Percentiles rank a stretch among this genome's conserved stretches.
These are phyloP conservation scores for Cryptocheilus praepositus DNA, from an alignment of 2,888 invertebrate genomes.

Conservation along the genomic window DNA sequence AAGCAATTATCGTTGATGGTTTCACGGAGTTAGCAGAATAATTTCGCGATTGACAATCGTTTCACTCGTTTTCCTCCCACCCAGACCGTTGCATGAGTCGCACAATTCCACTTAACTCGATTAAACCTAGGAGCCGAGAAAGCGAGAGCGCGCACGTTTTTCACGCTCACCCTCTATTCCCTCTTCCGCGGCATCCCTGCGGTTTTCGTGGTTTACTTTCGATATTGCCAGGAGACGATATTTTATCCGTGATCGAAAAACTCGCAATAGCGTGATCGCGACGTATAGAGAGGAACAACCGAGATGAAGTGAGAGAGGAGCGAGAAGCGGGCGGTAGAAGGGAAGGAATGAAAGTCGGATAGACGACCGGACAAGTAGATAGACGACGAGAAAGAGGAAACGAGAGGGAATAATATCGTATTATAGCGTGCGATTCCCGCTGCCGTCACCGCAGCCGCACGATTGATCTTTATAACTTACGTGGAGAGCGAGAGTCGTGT, in stretches of 20 bases:
- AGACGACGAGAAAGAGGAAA: not conserved
- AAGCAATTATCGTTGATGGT: constrained; percentile 4
- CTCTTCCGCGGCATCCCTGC: constrained; percentile 30
- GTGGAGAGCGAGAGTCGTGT: constrained; percentile 22
- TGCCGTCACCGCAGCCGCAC: constrained; percentile 11
- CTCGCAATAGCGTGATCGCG: constrained; percentile 42
- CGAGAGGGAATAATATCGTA: not conserved
- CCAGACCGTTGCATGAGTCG: constrained; percentile 39
- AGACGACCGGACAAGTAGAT: not conserved
- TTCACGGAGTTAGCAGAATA: constrained; percentile 18
- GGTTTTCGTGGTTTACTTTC: constrained; percentile 55
- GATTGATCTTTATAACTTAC: constrained; percentile 52
- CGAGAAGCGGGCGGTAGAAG: too few species aligned
- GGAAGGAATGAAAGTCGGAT: not conserved
- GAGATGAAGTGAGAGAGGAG: too few species aligned
- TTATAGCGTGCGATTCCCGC: constrained; percentile 15
- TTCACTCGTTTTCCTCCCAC: not conserved
- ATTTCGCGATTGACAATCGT: constrained; percentile 28
- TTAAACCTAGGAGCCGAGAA: constrained; percentile 41
- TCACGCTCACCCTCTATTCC: not conserved
- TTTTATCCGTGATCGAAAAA: constrained; percentile 52
- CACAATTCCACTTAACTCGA: constrained; percentile 58
- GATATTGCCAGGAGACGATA: constrained; percentile 53
- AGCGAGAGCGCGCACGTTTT: constrained; percentile 21
- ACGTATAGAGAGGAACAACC: constrained; percentile 18